Base-by-base conservation (phyloP, 2,797 vertebrate species). In the Aplochiton taeniatus region DNA sequence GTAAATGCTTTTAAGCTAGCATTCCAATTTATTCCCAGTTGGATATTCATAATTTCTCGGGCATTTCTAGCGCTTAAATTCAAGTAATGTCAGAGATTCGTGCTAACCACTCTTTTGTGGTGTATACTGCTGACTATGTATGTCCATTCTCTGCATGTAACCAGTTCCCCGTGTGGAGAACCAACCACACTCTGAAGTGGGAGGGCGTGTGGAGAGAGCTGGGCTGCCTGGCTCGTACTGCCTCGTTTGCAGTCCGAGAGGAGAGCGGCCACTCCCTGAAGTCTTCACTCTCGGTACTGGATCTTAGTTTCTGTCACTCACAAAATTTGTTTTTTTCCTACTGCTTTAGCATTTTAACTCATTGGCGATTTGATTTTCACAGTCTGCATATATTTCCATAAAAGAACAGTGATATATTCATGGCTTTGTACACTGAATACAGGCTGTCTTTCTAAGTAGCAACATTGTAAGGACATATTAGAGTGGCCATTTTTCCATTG, bases 241-340 rank as follows among this genome's bases (percentile, higher is more conserved):
- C 97, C 0, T 98, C 98, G 0, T 99, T 99, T 17, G 94, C 96
- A 0, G 93, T 99, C 66, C 90, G 98, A 49, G 91, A 97, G 70
- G 96, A 99, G 76, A 98, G 96, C 0, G 98, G 98, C 43, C 98
- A 99, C 81, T 95, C 97, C 0, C 93, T 99, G 14, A 99, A 99
- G 67, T 99, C 97, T 0, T 98, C 98, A 3, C 88, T 99, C 12
- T 94, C 97, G 50, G 98, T 99, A 92, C 83, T 55, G 8, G 45
- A 49, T 18, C 9, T 4, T 14, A 46, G 9, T 55, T 70, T 69
- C 11, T 13, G 45, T 50, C 1, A 31, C 31, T 31, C 31, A 31
- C 31, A 2, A 31, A 31, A n/a, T n/a, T n/a, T 31, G 31, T 31
- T 31, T 31, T 31, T 31, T 31, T 31, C 6, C 31, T 31, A 2